Base-by-base conservation (phyloP, 2,888 invertebrate species). In the Synergus umbraculus region DNA sequence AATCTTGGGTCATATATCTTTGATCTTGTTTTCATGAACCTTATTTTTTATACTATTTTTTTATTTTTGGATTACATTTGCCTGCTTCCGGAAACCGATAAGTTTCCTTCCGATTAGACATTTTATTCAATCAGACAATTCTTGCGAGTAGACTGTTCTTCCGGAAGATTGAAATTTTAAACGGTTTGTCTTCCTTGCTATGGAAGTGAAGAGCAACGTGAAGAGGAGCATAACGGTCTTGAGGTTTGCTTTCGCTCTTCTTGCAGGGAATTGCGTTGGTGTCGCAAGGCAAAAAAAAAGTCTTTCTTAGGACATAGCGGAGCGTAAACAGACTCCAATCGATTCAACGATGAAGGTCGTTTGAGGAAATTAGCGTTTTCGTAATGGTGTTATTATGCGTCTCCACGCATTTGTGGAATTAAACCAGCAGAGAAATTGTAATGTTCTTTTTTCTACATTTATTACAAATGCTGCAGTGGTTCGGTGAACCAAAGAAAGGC, bases 301-400 rank as follows among this genome's bases (percentile, higher is more conserved):
- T 13, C 5, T 60, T 60, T 22, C 12, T 22, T 60, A 60, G 60
- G 22, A 60, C 22, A 60, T 29, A 60, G 60, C 22, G 60, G 4
- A 60, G 60, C 60, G 60, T 60, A 60, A 60, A 60, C 60, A 60
- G 18, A 60, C 60, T 18, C 10, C 60, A 29, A 12, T 12, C 22
- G 4, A 60, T 22, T 60, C 60, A 60, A 60, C 12, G 60, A 60
- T 22, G 60, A 60, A 60, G 60, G 60, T 60, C 60, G 60, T 60
- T 60, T 22, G 22, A 18, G 22, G 60, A 60, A 60, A 60, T 60
- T 12, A 60, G 4, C 22, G 10, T 60, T 60, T 60, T 60, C 22
- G 60, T 60, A 12, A 60, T 18, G 12, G 10, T 60, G 60, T 22
- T 60, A 60, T 60, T 60, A 12, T 60, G 60, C 60, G 60, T 60